Conservation (phyloP, 2,888 invertebrate species). For the Thysanoteuthis rhombus region DNA sequence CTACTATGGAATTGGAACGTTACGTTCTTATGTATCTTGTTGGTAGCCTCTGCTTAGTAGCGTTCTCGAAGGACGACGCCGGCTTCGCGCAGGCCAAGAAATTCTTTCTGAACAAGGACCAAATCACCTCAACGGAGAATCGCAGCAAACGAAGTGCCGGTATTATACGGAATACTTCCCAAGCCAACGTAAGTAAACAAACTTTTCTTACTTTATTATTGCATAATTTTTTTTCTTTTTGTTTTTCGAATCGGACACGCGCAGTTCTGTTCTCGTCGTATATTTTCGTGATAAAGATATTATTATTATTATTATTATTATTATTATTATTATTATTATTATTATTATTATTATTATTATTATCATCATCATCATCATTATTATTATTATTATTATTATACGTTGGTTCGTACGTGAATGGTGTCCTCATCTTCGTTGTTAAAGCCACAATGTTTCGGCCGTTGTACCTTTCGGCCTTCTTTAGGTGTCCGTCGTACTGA, state of each 20-base stretch:
- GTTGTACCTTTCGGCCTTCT: too few relatives aligned
- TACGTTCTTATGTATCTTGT: neutral
- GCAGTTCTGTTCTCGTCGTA: too few relatives aligned
- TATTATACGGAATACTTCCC: neutral
- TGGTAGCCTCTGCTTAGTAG: neutral
- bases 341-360: too few relatives aligned
- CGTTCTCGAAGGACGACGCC: neutral
- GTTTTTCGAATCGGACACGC: too few relatives aligned
- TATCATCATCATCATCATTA: too few relatives aligned
- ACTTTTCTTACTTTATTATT: neutral
- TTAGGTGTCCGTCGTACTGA: too few relatives aligned
- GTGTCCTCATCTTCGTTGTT: too few relatives aligned
- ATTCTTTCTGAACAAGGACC: neutral
- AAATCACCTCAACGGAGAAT: neutral
- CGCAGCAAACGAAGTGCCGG: neutral
- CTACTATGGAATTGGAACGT: neutral
- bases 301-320: neutral
- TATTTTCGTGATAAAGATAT: neutral
- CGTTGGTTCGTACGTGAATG: too few relatives aligned
- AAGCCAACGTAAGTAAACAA: slow-evolving; percentile 12
- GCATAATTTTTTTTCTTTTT: too few relatives aligned
- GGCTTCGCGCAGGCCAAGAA: neutral
- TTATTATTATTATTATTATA: too few relatives aligned
- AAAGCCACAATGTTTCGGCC: too few relatives aligned
- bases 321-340: too few relatives aligned